Percentiles rank a stretch among this genome's conserved stretches.
These are phyloP conservation scores for Geophilus truncorum DNA, from an alignment of 2,888 invertebrate species.

Conservation along the genomic window DNA sequence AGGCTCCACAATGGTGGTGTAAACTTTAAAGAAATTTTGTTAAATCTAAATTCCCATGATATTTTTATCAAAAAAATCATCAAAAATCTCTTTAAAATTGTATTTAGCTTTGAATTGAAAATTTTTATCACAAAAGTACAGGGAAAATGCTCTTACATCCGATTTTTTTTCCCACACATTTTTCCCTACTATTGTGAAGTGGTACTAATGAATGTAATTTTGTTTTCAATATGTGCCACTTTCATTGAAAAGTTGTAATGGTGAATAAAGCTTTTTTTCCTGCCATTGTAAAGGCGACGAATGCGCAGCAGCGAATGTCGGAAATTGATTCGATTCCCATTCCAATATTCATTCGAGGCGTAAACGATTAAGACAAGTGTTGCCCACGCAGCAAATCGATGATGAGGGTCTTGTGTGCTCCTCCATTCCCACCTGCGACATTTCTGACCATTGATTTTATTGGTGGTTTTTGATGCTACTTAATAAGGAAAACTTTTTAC, in stretches of 20 bases:
- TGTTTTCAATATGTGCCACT: not conserved
- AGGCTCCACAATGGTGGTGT: no score
- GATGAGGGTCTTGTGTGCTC: not conserved
- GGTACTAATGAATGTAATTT: not conserved
- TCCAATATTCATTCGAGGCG: not conserved
- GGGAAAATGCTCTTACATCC: no score
- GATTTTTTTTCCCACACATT: no score
- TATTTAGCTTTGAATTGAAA: no score
- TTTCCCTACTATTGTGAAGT: no score
- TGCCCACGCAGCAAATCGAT: slow-evolving; percentile 17
- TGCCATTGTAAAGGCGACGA: no score
- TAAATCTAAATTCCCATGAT: no score
- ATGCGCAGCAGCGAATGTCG: not conserved
- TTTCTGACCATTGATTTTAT: slow-evolving; percentile 13
- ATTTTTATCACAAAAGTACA: no score
- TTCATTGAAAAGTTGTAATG: not conserved
- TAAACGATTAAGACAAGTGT: slow-evolving; percentile 18
- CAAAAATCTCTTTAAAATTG: no score
- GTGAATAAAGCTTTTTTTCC: not conserved
- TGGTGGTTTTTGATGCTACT: not conserved
- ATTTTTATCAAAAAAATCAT: no score
- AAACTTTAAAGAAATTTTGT: no score
- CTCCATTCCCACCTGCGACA: not conserved
- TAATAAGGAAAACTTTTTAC: not conserved
- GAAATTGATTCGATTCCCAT: not conserved